phyloP scores from a whole-genome alignment of 2,888 invertebrate species.

The Lacanobia oleracea region DNA sequence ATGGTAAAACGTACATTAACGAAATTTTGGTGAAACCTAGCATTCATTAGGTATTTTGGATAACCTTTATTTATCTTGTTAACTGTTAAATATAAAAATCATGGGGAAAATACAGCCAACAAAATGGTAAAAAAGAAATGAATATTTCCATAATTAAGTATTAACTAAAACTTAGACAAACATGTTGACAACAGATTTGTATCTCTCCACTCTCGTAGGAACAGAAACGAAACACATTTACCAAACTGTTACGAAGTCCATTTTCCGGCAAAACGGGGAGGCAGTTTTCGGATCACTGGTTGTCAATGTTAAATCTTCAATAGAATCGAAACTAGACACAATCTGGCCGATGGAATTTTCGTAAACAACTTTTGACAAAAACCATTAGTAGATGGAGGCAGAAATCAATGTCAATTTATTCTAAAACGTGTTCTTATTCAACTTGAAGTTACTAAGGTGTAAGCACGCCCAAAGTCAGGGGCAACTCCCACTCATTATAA shows the following conservation, averaged over 20 bases:
- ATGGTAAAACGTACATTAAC: no score
- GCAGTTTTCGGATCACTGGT: constrained; percentile 21
- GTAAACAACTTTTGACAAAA: background rate
- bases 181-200: background rate
- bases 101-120: background rate
- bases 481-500: constrained; percentile 38
- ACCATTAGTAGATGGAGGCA: background rate
- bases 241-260: constrained; percentile 37
- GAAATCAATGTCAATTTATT: constrained; percentile 29
- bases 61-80: background rate
- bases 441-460: constrained; percentile 13
- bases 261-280: constrained; percentile 21
- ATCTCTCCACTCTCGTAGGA: constrained; percentile 3
- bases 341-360: background rate
- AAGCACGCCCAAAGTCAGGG: constrained; percentile 42
- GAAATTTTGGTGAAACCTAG: no score
- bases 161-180: constrained; percentile 5
- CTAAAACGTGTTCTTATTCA: constrained; percentile 8
- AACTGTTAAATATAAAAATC: no score
- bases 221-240: constrained; percentile 26
- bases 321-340: background rate
- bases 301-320: constrained; percentile 15
- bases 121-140: background rate
- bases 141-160: background rate
- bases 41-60: background rate